A percentile compares a stretch with the other conserved stretches of the same genome.
phyloP scores from a whole-genome alignment of 2,888 invertebrate species.

The Oxystoma pomonae region DNA sequence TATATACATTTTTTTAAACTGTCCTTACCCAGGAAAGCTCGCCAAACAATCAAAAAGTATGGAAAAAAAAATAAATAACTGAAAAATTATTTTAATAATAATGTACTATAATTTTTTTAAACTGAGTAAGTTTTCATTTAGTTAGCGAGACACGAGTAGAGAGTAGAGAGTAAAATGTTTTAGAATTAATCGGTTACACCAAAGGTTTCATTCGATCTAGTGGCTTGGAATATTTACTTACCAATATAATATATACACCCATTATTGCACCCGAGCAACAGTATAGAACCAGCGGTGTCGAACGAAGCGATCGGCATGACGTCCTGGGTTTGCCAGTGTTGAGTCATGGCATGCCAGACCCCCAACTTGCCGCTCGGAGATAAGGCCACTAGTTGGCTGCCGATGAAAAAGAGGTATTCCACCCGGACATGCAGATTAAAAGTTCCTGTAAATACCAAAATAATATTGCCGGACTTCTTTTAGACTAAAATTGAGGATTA shows the following conservation, averaged over 20 bases:
- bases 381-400: constrained; percentile 94
- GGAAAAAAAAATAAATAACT: no score
- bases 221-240: no score
- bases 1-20: no score
- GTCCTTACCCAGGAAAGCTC: no score
- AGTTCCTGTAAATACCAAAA: constrained; percentile 71
- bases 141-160: no score
- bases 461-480: constrained; percentile 3
- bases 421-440: constrained; percentile 91
- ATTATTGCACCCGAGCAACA: constrained; percentile 91
- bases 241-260: constrained; percentile 97
- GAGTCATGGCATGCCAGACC: constrained; percentile 99
- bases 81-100: no score
- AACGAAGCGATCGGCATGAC: constrained; percentile 93
- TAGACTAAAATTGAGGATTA: not conserved
- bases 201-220: no score
- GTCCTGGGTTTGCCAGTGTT: constrained; percentile 98
- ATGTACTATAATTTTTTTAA: no score
- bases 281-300: constrained; percentile 94
- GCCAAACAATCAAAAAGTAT: no score
- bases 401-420: constrained; percentile 95
- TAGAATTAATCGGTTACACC: no score
- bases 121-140: no score
- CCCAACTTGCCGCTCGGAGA: constrained; percentile 92
- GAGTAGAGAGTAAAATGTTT: no score